phyloP scores from a whole-genome alignment of 2,113 vertebrate species.

The Corythornis vintsioides region DNA sequence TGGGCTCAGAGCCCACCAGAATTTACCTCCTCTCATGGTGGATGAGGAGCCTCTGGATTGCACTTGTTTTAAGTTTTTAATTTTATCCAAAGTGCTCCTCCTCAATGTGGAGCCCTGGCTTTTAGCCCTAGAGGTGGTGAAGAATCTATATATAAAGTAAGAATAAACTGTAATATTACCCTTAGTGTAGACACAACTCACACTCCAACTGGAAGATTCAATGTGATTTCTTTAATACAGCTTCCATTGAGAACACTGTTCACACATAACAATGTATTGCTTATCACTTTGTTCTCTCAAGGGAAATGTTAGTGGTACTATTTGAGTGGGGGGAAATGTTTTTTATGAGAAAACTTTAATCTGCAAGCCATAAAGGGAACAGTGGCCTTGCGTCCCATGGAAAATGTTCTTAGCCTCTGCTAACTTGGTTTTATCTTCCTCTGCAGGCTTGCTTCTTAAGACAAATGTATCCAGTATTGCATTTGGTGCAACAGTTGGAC shows the following conservation, averaged over 20 bases:
- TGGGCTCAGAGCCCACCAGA: rapidly evolving
- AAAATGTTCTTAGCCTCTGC: background rate
- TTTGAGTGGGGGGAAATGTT: background rate
- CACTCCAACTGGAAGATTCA: background rate
- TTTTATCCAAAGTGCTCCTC: background rate
- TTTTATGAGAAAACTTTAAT: conserved; percentile 58
- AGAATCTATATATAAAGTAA: background rate
- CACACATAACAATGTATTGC: background rate
- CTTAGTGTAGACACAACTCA: background rate
- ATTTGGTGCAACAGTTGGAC: conserved; percentile 25
- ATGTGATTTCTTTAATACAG: background rate
- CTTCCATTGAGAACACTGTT: background rate
- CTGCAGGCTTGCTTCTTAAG: conserved; percentile 33
- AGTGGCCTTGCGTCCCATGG: background rate
- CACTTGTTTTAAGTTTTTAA: background rate
- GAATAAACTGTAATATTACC: background rate
- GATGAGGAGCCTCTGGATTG: background rate
- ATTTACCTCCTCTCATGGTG: background rate
- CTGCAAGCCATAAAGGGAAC: conserved; percentile 24
- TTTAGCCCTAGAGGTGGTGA: background rate
- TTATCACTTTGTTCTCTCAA: background rate
- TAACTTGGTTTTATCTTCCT: conserved; percentile 41
- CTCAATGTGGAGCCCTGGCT: background rate
- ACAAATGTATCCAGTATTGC: conserved; percentile 26
- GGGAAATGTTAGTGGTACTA: conserved; percentile 23